phyloP scores from a whole-genome alignment of 2,888 invertebrate species.

The Stenoptilia bipunctidactyla region DNA sequence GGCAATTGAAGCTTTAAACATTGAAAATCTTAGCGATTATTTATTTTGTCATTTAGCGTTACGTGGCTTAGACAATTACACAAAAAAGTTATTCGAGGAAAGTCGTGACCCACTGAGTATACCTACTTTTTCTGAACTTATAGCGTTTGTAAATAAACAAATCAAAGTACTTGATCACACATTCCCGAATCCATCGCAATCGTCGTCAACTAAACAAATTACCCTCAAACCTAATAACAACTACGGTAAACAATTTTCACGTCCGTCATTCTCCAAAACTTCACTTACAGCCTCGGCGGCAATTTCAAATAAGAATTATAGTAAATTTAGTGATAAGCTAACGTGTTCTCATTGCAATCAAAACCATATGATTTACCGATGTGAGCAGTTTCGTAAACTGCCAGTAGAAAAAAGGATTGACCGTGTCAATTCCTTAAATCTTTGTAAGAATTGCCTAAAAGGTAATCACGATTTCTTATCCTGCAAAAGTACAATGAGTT shows the following conservation, averaged over 20 bases:
- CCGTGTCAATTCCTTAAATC: background rate
- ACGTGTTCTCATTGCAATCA: background rate
- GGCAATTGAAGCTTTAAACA: slow-evolving; percentile 3
- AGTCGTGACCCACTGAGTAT: background rate
- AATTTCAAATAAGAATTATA: slow-evolving; percentile 1
- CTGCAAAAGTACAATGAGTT: background rate
- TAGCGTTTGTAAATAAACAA: background rate
- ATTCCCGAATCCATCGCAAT: background rate
- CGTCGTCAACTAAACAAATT: background rate
- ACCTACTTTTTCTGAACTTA: background rate
- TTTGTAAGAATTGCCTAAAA: background rate
- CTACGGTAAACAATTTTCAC: background rate
- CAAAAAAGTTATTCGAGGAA: background rate
- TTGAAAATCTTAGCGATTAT: slow-evolving; percentile 1
- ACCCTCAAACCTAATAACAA: background rate
- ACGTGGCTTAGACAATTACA: slow-evolving; percentile 1
- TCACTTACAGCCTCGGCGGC: background rate
- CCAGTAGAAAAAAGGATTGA: too few species aligned
- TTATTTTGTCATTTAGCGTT: slow-evolving; percentile 3
- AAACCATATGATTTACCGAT: background rate
- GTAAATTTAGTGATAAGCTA: background rate
- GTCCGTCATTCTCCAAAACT: background rate
- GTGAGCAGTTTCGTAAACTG: too few species aligned
- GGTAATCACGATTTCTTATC: background rate
- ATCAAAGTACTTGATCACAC: background rate